These are phyloP conservation scores for Malurus cyaneus DNA, from an alignment of 2,113 vertebrate genomes.

Conservation along the genomic window DNA sequence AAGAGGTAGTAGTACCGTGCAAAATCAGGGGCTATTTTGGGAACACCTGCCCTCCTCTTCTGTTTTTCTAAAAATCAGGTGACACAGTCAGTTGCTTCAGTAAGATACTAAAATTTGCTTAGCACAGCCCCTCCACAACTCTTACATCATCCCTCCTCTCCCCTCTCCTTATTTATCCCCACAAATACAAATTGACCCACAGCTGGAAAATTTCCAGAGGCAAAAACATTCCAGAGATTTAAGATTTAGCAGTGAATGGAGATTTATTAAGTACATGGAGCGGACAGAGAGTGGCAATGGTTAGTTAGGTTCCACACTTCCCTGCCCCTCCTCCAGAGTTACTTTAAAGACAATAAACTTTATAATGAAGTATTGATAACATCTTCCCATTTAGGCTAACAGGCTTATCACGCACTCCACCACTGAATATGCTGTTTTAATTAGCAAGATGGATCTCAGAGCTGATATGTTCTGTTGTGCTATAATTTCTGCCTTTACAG, in stretches of 20 bases:
- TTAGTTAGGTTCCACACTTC: background rate
- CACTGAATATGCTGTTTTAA: constrained; percentile 77
- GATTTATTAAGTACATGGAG: background rate
- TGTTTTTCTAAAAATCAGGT: background rate
- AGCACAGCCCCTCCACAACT: background rate
- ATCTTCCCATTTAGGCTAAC: constrained; percentile 71
- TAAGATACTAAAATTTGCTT: background rate
- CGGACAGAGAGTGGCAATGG: background rate
- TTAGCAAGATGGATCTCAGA: constrained; percentile 79
- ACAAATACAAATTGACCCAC: background rate
- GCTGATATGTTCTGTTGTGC: constrained; percentile 76
- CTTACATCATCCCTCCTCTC: background rate
- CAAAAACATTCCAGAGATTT: background rate
- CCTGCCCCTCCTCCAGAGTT: background rate
- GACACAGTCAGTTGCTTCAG: background rate
- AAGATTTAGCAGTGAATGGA: background rate
- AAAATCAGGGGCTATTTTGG: background rate
- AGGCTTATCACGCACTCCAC: constrained; percentile 64
- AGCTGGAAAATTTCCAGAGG: background rate
- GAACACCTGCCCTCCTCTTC: fast-evolving
- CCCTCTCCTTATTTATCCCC: background rate
- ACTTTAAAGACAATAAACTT: constrained; percentile 71
- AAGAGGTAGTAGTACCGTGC: background rate
- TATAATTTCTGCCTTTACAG: constrained; percentile 81
- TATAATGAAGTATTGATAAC: constrained; percentile 58